Percentiles rank a stretch among this genome's conserved stretches.
These are phyloP conservation scores for Drosophila hamatofila DNA, from an alignment of 2,888 invertebrate genomes.

Conservation along the genomic window DNA sequence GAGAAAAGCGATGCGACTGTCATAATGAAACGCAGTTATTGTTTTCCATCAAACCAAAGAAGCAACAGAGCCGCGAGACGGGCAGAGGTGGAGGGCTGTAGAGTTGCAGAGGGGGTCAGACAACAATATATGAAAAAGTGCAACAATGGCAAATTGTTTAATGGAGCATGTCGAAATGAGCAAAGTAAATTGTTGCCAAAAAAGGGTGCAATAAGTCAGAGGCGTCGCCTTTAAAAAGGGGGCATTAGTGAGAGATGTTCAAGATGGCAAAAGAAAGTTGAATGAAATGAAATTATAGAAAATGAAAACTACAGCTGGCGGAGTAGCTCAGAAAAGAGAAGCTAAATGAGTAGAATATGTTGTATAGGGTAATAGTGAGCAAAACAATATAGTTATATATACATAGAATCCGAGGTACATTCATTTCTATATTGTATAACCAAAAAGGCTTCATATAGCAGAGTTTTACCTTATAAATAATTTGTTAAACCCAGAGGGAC, in stretches of 20 bases:
- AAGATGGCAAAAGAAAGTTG: neutral
- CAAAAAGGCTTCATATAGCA: neutral
- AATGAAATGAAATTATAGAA: neutral
- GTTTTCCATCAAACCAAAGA: slow-evolving; percentile 57
- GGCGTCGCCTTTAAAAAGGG: slow-evolving; percentile 17
- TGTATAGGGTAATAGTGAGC: neutral
- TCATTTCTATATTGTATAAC: neutral
- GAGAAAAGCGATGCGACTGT: slow-evolving; percentile 39
- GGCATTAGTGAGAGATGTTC: neutral
- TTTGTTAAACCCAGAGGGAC: neutral
- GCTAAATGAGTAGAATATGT: neutral
- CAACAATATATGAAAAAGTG: slow-evolving; percentile 46
- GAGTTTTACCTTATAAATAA: neutral
- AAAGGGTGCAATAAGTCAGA: slow-evolving; percentile 60
- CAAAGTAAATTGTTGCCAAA: slow-evolving; percentile 45
- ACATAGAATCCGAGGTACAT: neutral
- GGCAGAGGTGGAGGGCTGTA: slow-evolving; percentile 2
- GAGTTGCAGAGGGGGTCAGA: slow-evolving; percentile 14
- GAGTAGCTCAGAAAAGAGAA: no score
- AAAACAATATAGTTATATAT: neutral
- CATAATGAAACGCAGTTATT: slow-evolving; percentile 62
- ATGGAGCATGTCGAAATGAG: slow-evolving; percentile 75
- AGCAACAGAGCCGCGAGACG: neutral
- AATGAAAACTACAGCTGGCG: neutral
- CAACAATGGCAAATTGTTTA: slow-evolving; percentile 79